A percentile compares a stretch with the other conserved stretches of the same genome.
Evolutionary conservation across 2,888 invertebrate species (phyloP).

Genomic region (Tetragonisca angustula): DNA sequence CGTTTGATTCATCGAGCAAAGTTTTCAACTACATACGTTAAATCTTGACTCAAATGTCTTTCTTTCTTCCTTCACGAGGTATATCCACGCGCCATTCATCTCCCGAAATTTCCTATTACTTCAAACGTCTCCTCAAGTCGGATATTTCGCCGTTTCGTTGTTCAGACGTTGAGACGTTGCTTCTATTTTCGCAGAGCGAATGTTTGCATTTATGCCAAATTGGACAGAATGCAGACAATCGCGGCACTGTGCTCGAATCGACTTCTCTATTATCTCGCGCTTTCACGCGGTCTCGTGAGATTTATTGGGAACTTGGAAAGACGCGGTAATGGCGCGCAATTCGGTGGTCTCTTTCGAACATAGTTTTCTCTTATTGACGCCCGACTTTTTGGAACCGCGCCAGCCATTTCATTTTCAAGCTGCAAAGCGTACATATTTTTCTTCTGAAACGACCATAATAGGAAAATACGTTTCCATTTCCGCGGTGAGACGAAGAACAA

Average conservation of each 20-base stretch:
- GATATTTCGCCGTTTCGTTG: background rate
- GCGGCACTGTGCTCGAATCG: background rate
- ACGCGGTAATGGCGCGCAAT: background rate
- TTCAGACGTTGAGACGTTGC: no score
- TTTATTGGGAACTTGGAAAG: conserved; percentile 6
- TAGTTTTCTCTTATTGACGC: conserved; percentile 45
- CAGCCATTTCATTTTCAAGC: conserved; percentile 42
- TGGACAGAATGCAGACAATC: background rate
- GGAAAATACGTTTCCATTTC: conserved; percentile 44
- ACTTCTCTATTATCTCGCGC: conserved; percentile 7
- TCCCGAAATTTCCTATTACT: background rate
- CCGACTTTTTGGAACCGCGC: conserved; percentile 59
- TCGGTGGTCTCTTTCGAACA: conserved; percentile 27
- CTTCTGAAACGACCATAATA: conserved; percentile 17
- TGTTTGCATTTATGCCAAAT: conserved; percentile 5
- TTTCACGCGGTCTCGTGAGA: conserved; percentile 18
- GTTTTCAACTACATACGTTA: background rate
- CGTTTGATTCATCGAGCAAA: no score
- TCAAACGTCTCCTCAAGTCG: background rate
- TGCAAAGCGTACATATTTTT: conserved; percentile 6
- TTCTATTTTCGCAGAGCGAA: background rate
- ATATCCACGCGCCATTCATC: background rate
- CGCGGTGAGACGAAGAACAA: background rate
- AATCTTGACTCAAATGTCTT: background rate
- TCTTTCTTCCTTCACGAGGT: background rate